Percentiles rank a stretch among this genome's conserved stretches.
phyloP scores from a whole-genome alignment of 2,113 vertebrate genomes.

The Panthera tigris region DNA sequence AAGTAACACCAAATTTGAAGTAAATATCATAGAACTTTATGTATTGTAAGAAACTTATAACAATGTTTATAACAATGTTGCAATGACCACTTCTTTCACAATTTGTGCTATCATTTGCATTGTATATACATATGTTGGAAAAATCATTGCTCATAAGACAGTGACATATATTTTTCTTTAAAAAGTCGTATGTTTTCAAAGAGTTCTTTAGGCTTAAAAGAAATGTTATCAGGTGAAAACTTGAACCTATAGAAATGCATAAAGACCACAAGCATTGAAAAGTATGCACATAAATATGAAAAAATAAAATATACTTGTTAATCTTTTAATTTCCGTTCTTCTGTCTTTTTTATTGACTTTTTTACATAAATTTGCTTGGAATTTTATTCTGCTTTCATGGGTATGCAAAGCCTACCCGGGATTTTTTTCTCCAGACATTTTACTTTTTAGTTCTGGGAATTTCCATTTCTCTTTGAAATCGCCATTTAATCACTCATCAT shows the following conservation, averaged over 20 bases:
- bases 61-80: background rate
- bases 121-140: background rate
- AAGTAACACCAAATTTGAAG: background rate
- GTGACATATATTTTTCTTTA: background rate
- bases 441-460: background rate
- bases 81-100: background rate
- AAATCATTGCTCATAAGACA: background rate
- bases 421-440: background rate
- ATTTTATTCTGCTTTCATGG: background rate
- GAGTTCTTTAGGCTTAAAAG: background rate
- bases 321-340: background rate
- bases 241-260: background rate
- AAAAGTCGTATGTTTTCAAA: background rate
- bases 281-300: background rate
- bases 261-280: background rate
- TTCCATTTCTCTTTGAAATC: background rate
- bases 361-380: background rate
- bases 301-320: background rate
- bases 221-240: background rate
- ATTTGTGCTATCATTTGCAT: background rate
- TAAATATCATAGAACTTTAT: background rate
- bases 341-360: background rate
- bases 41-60: background rate
- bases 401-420: background rate
- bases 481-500: background rate